phyloP scores from a whole-genome alignment of 2,113 vertebrate genomes.

The Brachionichthys hirsutus region DNA sequence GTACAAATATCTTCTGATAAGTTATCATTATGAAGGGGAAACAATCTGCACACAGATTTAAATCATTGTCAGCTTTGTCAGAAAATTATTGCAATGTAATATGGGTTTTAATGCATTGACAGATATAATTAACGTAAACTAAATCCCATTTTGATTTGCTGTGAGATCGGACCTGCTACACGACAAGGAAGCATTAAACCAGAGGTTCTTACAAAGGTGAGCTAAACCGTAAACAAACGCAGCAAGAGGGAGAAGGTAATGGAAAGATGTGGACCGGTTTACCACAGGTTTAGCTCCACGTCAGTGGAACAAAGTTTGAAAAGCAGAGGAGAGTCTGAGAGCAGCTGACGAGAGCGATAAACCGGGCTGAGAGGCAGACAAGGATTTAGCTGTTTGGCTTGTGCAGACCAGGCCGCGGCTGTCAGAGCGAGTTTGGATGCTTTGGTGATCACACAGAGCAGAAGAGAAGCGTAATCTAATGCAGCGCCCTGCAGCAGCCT shows the following conservation, averaged over 20 bases:
- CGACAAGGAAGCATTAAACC: conserved; percentile 22
- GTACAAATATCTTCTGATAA: too few species aligned
- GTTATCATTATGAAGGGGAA: too few species aligned
- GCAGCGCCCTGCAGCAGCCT: conserved; percentile 40
- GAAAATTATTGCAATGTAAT: too few species aligned
- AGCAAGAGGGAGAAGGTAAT: conserved; percentile 11
- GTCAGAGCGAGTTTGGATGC: conserved; percentile 59
- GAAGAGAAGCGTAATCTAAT: conserved; percentile 73
- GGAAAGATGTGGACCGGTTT: conserved; percentile 11
- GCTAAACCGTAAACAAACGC: conserved; percentile 15
- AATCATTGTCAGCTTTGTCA: too few species aligned
- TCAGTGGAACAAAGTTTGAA: conserved; percentile 25
- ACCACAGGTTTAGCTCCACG: conserved; percentile 30
- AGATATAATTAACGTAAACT: too few species aligned
- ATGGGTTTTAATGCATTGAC: too few species aligned
- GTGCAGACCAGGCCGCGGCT: conserved; percentile 40
- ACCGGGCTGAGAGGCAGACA: neutral
- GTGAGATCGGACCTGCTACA: too few species aligned
- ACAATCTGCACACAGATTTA: too few species aligned
- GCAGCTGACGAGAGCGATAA: conserved; percentile 16
- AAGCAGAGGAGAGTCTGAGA: conserved; percentile 4
- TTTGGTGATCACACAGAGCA: conserved; percentile 65
- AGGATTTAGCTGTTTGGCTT: conserved; percentile 6
- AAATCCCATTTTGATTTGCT: too few species aligned
- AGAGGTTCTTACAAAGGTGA: conserved; percentile 20